Evolutionary conservation across 2,113 vertebrate genomes (phyloP), one percentile per base, ranked within the genome.

Genomic region (Pholis gunnellus): DNA sequence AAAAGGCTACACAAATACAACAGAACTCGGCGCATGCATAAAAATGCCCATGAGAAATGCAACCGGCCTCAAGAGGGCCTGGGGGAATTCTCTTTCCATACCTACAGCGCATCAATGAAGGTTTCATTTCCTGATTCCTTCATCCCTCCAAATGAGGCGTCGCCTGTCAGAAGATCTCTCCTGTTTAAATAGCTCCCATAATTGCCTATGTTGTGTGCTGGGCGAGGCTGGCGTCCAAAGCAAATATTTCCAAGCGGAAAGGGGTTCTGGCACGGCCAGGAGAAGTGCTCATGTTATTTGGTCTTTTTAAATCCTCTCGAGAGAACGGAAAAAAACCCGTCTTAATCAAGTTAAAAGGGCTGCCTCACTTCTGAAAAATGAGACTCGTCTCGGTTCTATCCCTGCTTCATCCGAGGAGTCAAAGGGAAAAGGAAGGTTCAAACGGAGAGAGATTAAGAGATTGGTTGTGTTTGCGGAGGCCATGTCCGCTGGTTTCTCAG

Each of bases 171-270:
- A 81, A 89, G 89, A 92, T 94, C 88, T 92, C 92, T 91, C 76
- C 87, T 86, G 88, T 94, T 95, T 92, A 94, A 94, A 92, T 92
- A 91, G 86, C 91, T 93, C 82, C 91, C 79, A 94, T 93, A 93
- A 94, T 92, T 92, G 92, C 92, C 90, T 93, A 91, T 92, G 94
- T 94, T 95, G 91, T 94, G 88, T 89, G 91, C 91, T 90, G 93
- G 89, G 89, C 83, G 87, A 88, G 91, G 93, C 90, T 70, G 72
- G 82, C 68, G 75, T 95, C 94, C 94, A 95, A 94, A 94, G 89
- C 93, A 95, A 95, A 95, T 95, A 95, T 95, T 95, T 95, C 91
- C 85, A 91, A 94, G 93, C 91, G 93, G 94, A 95, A 95, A 94
- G 79, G 90, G 93, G 89, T 92, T 94, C 91, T 95, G 94, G 95